Base-by-base conservation (phyloP, 2,113 vertebrate genomes). In the Burhinus oedicnemus region DNA sequence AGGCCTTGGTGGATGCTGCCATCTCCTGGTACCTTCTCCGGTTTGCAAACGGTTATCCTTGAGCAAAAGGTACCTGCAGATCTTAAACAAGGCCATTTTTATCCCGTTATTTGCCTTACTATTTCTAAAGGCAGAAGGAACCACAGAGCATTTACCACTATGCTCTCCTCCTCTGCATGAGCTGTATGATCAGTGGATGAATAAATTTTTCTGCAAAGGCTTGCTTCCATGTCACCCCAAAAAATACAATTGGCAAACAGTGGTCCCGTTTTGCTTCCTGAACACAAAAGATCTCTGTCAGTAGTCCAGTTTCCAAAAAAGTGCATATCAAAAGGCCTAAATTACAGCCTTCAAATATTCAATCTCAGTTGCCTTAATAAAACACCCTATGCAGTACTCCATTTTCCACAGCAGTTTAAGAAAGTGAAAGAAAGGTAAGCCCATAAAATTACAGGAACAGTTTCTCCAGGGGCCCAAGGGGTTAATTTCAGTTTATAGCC, bases 1-100 rank as follows among this genome's bases (percentile, higher is more conserved):
- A 83, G 86, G 47, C 30, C 47, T 96, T 75, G 51, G 93, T 86
- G 49, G 75, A 86, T 93, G 78, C 96, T 97, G 97, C 97, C 97
- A 97, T 90, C 97, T 97, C 65, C 95, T 96, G 97, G 97, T 78
- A 61, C 58, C 10, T 71, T 57, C 52, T 79, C 57, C 0, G 0
- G 26, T 57, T 83, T 86, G 75, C 90, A 92, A 69, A 85, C 20
- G 27, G 40, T 5, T 79, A 25, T 26, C 36, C 83, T 44, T 23
- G 32, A 78, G 72, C 30, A 58, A 77, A 82, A 86, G 25, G 14
- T 13, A 61, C 42, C 32, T 38, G 29, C 18, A 23, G 22, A 49
- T 19, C 54, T 65, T 44, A 36, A 79, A 47, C 8, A 30, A 42
- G 32, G 19, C 30, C 12, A 16, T 38, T 84, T 74, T 51, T 34